Percentiles rank a stretch among this genome's conserved stretches.
Conservation (phyloP, 2,797 vertebrate genomes). For the Phrynocephalus guinanensis region DNA sequence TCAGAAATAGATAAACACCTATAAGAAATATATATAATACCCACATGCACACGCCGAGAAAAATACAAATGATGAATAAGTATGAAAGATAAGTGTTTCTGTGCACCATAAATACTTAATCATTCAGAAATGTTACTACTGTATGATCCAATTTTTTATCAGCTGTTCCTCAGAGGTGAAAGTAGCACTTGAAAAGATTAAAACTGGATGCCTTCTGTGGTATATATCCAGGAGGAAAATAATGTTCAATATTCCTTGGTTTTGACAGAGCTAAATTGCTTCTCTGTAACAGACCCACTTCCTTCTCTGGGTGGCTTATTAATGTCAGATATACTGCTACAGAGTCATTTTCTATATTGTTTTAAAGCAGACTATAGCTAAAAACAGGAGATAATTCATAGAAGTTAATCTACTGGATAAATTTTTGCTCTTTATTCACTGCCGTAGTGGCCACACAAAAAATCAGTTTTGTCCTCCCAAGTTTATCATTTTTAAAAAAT, state of each 20-base stretch:
- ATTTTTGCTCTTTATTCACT: conserved; percentile 12
- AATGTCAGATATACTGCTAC: not conserved
- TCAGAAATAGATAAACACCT: not conserved
- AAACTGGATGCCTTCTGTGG: not conserved
- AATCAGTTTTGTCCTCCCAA: conserved; percentile 19
- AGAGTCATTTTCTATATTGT: conserved; percentile 25
- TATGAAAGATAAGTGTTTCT: conserved; percentile 17
- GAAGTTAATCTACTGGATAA: conserved; percentile 15
- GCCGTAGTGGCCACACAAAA: conserved; percentile 14
- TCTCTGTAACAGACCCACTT: conserved; percentile 17
- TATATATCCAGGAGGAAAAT: not conserved
- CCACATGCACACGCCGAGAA: not conserved
- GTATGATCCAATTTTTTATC: not conserved
- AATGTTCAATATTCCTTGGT: conserved; percentile 17
- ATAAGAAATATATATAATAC: not conserved
- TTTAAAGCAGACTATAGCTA: conserved; percentile 28
- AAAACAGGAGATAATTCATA: conserved; percentile 27
- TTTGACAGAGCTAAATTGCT: conserved; percentile 38
- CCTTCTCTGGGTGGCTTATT: conserved; percentile 22
- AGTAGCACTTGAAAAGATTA: conserved; percentile 16
- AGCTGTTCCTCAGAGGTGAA: not conserved
- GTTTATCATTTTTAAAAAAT: conserved; percentile 3
- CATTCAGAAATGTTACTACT: conserved; percentile 3
- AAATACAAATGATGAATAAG: not conserved
- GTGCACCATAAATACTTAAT: not conserved